phyloP scores from a whole-genome alignment of 2,113 vertebrate genomes.

The Gymnogyps californianus region DNA sequence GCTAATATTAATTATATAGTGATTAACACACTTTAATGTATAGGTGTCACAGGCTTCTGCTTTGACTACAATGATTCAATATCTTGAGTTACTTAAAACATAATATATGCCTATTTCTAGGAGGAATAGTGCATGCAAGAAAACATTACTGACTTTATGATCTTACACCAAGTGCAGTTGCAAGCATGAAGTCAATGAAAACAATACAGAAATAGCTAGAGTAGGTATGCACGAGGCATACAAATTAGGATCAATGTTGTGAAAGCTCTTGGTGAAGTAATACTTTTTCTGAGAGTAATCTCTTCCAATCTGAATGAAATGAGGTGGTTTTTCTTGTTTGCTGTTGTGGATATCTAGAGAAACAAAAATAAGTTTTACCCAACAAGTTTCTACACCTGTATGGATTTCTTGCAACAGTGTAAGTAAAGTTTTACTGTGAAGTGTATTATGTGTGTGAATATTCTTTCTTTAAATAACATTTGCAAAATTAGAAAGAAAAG shows the following conservation, averaged over 20 bases:
- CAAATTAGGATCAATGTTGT: not conserved
- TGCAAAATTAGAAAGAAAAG: not conserved
- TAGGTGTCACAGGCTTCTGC: not conserved
- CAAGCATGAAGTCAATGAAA: not conserved
- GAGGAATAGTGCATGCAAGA: not conserved
- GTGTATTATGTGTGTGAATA: not conserved
- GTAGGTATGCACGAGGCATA: not conserved
- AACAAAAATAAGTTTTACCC: not conserved
- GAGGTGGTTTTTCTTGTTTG: not conserved
- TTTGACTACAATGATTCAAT: not conserved
- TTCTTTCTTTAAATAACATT: not conserved
- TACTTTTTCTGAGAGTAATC: not conserved
- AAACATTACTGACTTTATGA: not conserved
- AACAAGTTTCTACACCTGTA: not conserved
- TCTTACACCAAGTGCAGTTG: not conserved
- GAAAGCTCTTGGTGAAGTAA: not conserved
- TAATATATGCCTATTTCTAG: not conserved
- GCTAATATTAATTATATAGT: not conserved
- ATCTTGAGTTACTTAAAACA: not conserved
- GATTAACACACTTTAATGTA: not conserved
- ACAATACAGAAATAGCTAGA: not conserved
- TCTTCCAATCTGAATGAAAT: not conserved
- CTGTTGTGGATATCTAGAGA: not conserved
- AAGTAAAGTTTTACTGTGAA: not conserved
- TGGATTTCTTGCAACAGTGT: not conserved